Evolutionary conservation across 2,888 invertebrate genomes (phyloP).

Genomic region (Ormyrus pomaceus): DNA sequence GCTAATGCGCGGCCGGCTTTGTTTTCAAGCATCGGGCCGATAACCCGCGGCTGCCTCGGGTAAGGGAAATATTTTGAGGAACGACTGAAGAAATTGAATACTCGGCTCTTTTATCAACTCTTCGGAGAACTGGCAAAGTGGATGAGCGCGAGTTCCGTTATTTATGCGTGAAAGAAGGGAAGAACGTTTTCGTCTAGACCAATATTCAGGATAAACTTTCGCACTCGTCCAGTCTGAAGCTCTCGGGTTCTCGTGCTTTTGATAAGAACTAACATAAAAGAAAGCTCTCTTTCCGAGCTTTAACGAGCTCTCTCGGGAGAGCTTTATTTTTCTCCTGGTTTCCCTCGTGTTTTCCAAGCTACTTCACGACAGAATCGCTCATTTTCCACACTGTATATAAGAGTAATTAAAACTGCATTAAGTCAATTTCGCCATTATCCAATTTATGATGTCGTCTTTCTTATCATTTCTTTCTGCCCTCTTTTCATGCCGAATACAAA

Average conservation of each 20-base stretch:
- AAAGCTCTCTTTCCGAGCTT: constrained; percentile 60
- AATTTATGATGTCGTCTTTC: constrained; percentile 32
- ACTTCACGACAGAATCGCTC: constrained; percentile 41
- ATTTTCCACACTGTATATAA: constrained; percentile 23
- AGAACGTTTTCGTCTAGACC: constrained; percentile 5
- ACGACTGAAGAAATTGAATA: background rate
- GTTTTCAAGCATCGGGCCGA: constrained; percentile 8
- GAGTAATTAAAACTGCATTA: constrained; percentile 50
- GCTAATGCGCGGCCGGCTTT: constrained; percentile 17
- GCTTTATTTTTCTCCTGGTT: constrained; percentile 48
- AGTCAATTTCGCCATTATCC: constrained; percentile 44
- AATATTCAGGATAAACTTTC: constrained; percentile 52
- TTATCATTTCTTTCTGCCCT: constrained; percentile 15
- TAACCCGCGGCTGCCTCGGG: background rate
- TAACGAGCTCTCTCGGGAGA: constrained; percentile 59
- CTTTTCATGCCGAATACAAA: background rate
- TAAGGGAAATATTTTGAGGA: constrained; percentile 6
- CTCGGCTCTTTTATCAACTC: background rate
- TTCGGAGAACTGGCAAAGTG: background rate
- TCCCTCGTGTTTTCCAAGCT: constrained; percentile 53
- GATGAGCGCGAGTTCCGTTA: constrained; percentile 9
- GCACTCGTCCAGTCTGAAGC: constrained; percentile 15
- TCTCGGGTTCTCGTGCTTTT: constrained; percentile 19
- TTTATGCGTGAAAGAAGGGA: background rate
- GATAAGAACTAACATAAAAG: constrained; percentile 60